Conservation (phyloP, 2,797 vertebrate species). For the Gila robusta region DNA sequence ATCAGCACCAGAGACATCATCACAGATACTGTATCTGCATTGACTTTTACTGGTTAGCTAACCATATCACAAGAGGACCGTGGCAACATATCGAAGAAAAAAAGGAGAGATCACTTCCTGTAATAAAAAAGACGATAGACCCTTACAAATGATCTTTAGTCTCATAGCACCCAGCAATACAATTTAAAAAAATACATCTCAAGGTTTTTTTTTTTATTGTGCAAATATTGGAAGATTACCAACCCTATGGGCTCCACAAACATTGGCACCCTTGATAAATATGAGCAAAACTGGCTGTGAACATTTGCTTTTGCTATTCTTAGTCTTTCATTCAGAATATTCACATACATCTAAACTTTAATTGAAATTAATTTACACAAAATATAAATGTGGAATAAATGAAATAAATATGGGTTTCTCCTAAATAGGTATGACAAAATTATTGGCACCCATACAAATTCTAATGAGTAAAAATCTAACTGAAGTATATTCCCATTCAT, state of each 20-base stretch:
- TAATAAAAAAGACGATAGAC: neutral
- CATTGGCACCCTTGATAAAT: neutral
- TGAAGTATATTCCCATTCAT: neutral
- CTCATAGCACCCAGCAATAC: neutral
- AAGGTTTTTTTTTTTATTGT: neutral
- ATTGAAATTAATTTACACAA: neutral
- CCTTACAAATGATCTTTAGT: neutral
- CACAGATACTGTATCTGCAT: slow-evolving; percentile 25
- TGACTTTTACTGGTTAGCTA: neutral
- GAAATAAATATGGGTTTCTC: neutral
- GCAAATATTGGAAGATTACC: neutral
- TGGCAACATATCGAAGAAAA: neutral
- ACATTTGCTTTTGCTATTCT: neutral
- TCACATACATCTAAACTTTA: neutral
- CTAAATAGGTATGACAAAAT: no score
- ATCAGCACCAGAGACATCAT: slow-evolving; percentile 24
- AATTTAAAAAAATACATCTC: neutral
- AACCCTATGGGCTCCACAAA: neutral
- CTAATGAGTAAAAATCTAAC: neutral
- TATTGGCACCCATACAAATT: neutral
- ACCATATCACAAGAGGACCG: slow-evolving; percentile 2
- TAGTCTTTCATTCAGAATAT: neutral
- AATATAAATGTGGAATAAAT: neutral
- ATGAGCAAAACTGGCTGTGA: neutral
- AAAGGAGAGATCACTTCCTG: neutral